Percentiles rank a stretch among this genome's conserved stretches.
Evolutionary conservation across 2,113 vertebrate species (phyloP).

Genomic region (Triplophysa tibetana): DNA sequence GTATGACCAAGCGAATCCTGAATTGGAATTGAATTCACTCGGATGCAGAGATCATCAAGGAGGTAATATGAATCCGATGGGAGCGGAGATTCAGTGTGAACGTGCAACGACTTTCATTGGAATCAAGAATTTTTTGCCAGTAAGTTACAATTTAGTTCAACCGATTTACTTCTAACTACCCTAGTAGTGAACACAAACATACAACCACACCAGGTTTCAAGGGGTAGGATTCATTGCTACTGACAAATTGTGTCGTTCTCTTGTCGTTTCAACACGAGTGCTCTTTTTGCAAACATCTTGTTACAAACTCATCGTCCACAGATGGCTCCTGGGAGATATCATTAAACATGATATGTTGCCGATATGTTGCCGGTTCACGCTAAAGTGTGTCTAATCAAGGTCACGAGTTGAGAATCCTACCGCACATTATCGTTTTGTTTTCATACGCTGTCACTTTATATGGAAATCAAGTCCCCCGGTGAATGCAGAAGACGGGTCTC

Average conservation of each 20-base stretch:
- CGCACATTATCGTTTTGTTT: slow-evolving; percentile 43
- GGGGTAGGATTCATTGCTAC: neutral
- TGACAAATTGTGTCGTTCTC: neutral
- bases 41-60: neutral
- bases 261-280: slow-evolving; percentile 48
- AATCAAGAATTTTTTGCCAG: too few species aligned
- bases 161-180: too few species aligned
- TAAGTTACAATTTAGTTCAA: too few species aligned
- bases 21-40: neutral
- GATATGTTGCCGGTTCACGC: slow-evolving; percentile 20
- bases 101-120: too few species aligned
- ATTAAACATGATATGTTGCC: too few species aligned
- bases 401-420: slow-evolving; percentile 27
- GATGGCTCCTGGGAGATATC: slow-evolving; percentile 24
- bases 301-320: neutral
- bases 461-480: slow-evolving; percentile 51
- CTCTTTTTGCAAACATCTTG: slow-evolving; percentile 31
- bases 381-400: slow-evolving; percentile 43
- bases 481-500: slow-evolving; percentile 42
- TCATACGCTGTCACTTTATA: slow-evolving; percentile 51
- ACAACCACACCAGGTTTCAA: neutral
- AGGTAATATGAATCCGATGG: neutral
- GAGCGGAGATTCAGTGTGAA: neutral
- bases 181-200: too few species aligned
- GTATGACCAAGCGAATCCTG: neutral